These are phyloP conservation scores for Lophochroa leadbeateri DNA, from an alignment of 2,113 vertebrate species.

Conservation along the genomic window DNA sequence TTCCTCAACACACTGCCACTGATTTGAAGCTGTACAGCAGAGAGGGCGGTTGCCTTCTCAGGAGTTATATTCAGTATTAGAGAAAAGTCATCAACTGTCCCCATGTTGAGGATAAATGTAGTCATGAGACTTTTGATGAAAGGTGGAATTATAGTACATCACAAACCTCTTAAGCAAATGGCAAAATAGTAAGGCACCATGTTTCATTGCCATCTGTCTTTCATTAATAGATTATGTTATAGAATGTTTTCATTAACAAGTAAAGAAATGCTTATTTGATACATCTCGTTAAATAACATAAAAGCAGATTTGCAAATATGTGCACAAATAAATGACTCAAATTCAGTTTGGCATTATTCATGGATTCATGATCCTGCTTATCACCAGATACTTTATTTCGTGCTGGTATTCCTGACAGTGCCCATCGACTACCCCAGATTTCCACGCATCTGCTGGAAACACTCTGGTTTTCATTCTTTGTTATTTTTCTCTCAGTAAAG, in stretches of 20 bases:
- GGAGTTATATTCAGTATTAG: background rate
- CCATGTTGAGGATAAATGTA: background rate
- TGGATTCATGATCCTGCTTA: background rate
- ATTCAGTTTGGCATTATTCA: background rate
- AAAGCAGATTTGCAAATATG: background rate
- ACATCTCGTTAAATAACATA: background rate
- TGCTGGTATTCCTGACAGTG: background rate
- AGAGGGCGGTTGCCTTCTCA: background rate
- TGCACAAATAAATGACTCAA: background rate
- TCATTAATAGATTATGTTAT: conserved; percentile 39
- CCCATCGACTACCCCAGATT: background rate
- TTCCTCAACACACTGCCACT: background rate
- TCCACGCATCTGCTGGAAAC: background rate
- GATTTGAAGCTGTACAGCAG: background rate
- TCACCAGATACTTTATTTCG: background rate
- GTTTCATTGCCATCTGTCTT: conserved; percentile 27
- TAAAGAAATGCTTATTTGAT: conserved; percentile 30
- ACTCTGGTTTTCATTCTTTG: background rate
- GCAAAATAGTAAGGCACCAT: background rate
- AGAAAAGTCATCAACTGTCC: background rate
- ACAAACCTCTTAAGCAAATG: background rate
- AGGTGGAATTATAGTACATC: conserved; percentile 22
- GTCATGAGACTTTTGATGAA: conserved; percentile 14
- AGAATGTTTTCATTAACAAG: conserved; percentile 40
- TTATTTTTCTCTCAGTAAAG: conserved; percentile 2